phyloP scores from a whole-genome alignment of 2,113 vertebrate genomes.

The Caretta caretta region DNA sequence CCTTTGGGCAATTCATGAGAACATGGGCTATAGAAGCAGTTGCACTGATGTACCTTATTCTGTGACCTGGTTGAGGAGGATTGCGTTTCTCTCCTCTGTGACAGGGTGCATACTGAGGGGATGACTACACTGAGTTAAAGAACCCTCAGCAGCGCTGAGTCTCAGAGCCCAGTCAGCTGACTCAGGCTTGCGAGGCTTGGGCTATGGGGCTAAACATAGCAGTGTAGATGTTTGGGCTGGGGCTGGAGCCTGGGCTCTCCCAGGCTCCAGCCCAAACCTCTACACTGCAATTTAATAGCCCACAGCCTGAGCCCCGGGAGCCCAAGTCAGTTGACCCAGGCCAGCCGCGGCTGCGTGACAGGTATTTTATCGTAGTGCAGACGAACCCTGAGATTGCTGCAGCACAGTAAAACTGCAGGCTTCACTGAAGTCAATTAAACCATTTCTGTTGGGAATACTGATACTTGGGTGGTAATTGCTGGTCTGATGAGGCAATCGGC shows the following conservation, averaged over 20 bases:
- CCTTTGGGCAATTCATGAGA: conserved; percentile 35
- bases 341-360: background rate
- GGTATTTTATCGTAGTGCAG: background rate
- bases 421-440: background rate
- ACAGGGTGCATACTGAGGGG: background rate
- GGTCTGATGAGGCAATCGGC: background rate
- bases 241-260: background rate
- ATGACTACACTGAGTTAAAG: background rate
- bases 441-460: background rate
- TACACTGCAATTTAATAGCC: background rate
- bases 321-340: background rate
- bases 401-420: background rate
- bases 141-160: background rate
- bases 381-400: background rate
- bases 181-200: background rate
- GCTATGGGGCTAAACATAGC: background rate
- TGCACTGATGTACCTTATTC: background rate
- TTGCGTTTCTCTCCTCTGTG: background rate
- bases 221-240: background rate
- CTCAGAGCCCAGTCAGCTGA: background rate
- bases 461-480: background rate
- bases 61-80: background rate
- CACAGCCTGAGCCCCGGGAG: background rate
- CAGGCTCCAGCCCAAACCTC: background rate
- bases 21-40: background rate